Evolutionary conservation across 2,113 vertebrate species (phyloP), one percentile per base, ranked within the genome.

Genomic region (Grus americana): DNA sequence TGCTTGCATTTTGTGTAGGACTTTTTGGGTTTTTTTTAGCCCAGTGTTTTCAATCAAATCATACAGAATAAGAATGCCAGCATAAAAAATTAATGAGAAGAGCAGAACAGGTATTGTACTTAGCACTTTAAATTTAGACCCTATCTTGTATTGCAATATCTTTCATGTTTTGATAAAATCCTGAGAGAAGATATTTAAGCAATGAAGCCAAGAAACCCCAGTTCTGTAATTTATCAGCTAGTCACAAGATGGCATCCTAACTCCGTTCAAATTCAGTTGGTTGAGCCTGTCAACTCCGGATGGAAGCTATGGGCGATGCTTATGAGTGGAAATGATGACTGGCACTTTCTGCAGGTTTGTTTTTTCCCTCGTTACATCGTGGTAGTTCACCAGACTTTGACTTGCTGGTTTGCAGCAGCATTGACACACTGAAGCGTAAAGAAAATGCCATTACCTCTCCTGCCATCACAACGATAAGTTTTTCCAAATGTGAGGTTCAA

Each of bases 181-280:
- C 9, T 7, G 42, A 27, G 38, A 58, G 36, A 66, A 42, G 40
- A 11, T 12, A 23, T 0, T 10, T 2, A 9, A 9, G 46, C 6
- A 18, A 22, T 24, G 1, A 4, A 49, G 29, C 11, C 5, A 27
- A 54, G 46, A 9, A 26, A 1, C 2, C 1, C 4, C 11, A 5
- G 47, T 3, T 65, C 7, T 93, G 84, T 40, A 49, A 21, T 63
- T 57, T 50, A 7, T 9, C n/a, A 4, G 20, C 9, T 10, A 32
- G 72, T 85, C 98, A 80, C 61, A 81, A 96, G 98, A 27, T 72
- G 97, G 97, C 95, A 72, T 9, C 32, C 73, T 22, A 76, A 11
- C 67, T 61, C 90, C 55, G 3, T 26, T 62, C 32, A 34, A 6
- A 2, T 18, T 10, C 6, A 15, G 0, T 1, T 1, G 12, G 4